Base-by-base conservation (phyloP, 2,113 vertebrate species). In the Boleophthalmus pectinirostris region DNA sequence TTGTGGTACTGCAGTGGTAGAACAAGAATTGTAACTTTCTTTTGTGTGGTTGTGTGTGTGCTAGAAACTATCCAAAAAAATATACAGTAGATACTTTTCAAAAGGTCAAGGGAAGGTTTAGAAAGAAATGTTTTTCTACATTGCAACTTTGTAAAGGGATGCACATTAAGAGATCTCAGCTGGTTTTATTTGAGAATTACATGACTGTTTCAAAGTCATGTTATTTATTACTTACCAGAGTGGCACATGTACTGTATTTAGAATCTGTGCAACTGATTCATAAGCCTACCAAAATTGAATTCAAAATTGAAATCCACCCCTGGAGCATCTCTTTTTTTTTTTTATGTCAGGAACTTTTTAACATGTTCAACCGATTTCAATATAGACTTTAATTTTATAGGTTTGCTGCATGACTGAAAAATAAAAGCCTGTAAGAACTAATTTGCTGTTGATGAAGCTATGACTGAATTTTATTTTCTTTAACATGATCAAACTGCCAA, bases 1-100 rank as follows among this genome's bases (percentile, higher is more conserved):
- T 15, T 10, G 56, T 79, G 76, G 85, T 88, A 82, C 87, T 89
- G 78, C 82, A 80, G 73, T 43, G 24, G 58, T 60, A 69, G 66
- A 33, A 67, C 53, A 38, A 76, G 60, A 25, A 64, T 73, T 74
- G 54, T 18, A 0, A 61, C 24, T 29, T 13, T 25, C 24, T 43
- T 16, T 81, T 71, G 38, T 69, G 33, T 73, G 43, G 45, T 35
- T 77, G 56, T 58, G 67, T 69, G 35, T 69, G 65, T 60, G 57
- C 1, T 66, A 66, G 9, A 38, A 64, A 64, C 23, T 64, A 64
- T n/a, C 18, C 18, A 20, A 38, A 3, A 38, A 3, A 16, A 60
- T 29, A 9, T 33, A 33, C 56, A 21, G 16, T 51, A 21, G 51
- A 11, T 15, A 24, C 25, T 56, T 29, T 60, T 60, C 13, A 24